These are phyloP conservation scores for Nomada fabriciana DNA, from an alignment of 2,888 invertebrate species.

Conservation along the genomic window DNA sequence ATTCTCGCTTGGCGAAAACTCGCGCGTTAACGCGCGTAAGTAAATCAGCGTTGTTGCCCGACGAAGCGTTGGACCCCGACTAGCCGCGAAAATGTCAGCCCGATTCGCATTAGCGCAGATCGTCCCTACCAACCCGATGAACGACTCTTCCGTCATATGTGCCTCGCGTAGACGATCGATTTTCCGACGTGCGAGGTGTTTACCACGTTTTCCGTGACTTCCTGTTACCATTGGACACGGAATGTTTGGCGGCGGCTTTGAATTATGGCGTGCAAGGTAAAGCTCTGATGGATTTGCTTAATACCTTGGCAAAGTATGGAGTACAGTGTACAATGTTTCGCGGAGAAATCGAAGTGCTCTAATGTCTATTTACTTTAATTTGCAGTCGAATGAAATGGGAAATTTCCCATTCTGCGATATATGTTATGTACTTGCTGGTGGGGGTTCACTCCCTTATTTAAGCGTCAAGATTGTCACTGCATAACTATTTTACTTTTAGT, in stretches of 20 bases:
- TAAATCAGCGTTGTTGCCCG: slow-evolving; percentile 69
- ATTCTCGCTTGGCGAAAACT: slow-evolving; percentile 69
- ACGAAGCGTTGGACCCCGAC: slow-evolving; percentile 37
- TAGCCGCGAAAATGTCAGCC: slow-evolving; percentile 23
- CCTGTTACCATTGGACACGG: not conserved
- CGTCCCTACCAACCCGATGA: slow-evolving; percentile 15
- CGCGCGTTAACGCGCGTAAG: slow-evolving; percentile 72
- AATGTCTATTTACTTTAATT: no score
- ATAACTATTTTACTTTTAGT: not conserved
- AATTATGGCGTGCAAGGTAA: not conserved
- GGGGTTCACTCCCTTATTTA: no score
- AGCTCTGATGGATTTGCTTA: not conserved
- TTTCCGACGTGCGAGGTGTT: not conserved
- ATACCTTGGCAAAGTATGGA: not conserved
- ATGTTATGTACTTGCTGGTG: no score
- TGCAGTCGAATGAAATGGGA: no score
- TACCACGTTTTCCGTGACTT: not conserved
- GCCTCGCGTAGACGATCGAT: slow-evolving; percentile 38
- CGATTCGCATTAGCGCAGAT: slow-evolving; percentile 27
- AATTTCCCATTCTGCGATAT: no score
- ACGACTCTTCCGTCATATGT: slow-evolving; percentile 38
- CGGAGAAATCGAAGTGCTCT: no score
- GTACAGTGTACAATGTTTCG: no score
- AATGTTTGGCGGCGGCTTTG: not conserved
- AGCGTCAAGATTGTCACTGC: no score